Conservation (phyloP, 1,140 invertebrate genomes). For the Chrysomallon squamiferum region DNA sequence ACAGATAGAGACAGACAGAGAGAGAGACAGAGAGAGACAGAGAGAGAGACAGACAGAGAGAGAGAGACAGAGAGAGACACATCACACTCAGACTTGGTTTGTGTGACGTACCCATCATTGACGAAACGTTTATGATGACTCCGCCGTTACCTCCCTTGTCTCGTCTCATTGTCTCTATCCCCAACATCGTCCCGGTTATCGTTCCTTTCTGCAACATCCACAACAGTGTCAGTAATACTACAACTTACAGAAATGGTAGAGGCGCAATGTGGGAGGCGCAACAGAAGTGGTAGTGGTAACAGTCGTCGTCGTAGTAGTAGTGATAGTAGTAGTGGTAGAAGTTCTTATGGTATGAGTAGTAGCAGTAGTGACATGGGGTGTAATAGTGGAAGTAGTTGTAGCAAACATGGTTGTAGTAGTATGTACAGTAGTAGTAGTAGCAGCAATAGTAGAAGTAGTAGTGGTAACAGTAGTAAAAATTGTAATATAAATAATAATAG, state of each 20-base stretch:
- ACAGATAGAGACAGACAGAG: too few relatives aligned
- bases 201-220: slow-evolving; percentile 16
- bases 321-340: slow-evolving; percentile 2
- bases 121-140: slow-evolving; percentile 30
- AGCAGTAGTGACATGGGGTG: neutral
- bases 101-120: slow-evolving; percentile 31
- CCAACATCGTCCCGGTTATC: slow-evolving; percentile 22
- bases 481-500: neutral
- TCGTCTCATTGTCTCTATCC: slow-evolving; percentile 19
- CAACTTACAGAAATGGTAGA: too few relatives aligned
- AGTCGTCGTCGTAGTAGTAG: slow-evolving; percentile 3
- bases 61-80: too few relatives aligned
- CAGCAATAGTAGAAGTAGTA: neutral
- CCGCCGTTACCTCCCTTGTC: slow-evolving; percentile 35
- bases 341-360: neutral
- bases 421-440: neutral
- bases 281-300: slow-evolving; percentile 2
- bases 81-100: too few relatives aligned
- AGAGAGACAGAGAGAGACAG: too few relatives aligned
- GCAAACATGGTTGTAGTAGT: neutral
- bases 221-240: too few relatives aligned
- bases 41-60: too few relatives aligned
- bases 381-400: neutral
- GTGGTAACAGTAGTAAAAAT: neutral
- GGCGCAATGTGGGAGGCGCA: too few relatives aligned